A percentile compares a stretch with the other conserved stretches of the same genome.
Evolutionary conservation across 2,888 invertebrate genomes (phyloP).

Genomic region (Dasypolia templi): DNA sequence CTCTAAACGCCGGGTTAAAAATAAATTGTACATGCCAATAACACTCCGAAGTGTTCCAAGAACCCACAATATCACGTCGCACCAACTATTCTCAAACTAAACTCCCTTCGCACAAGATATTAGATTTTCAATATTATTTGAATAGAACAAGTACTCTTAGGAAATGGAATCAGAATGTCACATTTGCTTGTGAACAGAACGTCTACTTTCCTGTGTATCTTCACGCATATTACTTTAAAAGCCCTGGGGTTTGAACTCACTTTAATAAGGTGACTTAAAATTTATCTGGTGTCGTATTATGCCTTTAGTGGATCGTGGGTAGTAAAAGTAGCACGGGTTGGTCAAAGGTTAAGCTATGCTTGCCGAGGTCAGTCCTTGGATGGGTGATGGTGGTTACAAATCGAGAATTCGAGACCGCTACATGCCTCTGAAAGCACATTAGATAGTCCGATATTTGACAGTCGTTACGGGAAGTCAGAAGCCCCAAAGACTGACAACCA

Average conservation of each 20-base stretch:
- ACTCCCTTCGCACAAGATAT: slow-evolving; percentile 50
- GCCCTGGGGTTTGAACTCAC: neutral
- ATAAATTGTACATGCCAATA: neutral
- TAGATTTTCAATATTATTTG: slow-evolving; percentile 63
- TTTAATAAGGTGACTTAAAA: neutral
- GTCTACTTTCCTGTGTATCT: slow-evolving; percentile 37
- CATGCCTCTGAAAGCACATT: too few relatives aligned
- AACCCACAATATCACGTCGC: slow-evolving; percentile 49
- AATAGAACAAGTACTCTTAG: slow-evolving; percentile 53
- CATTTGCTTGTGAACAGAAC: slow-evolving; percentile 38
- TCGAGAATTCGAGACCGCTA: neutral
- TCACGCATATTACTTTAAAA: slow-evolving; percentile 38
- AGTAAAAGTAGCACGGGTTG: neutral
- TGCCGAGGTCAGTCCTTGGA: neutral
- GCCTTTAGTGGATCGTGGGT: neutral
- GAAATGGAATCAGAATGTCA: slow-evolving; percentile 51
- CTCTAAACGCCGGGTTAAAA: neutral
- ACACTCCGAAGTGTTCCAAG: slow-evolving; percentile 1
- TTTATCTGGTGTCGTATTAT: neutral
- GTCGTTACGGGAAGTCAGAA: neutral
- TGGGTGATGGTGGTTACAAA: neutral
- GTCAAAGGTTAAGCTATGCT: neutral
- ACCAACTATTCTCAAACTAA: slow-evolving; percentile 49
- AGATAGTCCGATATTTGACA: neutral
- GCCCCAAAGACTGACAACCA: neutral